A percentile compares a stretch with the other conserved stretches of the same genome.
Conservation (phyloP, 1,140 invertebrate genomes). For the Cepaea nemoralis region DNA sequence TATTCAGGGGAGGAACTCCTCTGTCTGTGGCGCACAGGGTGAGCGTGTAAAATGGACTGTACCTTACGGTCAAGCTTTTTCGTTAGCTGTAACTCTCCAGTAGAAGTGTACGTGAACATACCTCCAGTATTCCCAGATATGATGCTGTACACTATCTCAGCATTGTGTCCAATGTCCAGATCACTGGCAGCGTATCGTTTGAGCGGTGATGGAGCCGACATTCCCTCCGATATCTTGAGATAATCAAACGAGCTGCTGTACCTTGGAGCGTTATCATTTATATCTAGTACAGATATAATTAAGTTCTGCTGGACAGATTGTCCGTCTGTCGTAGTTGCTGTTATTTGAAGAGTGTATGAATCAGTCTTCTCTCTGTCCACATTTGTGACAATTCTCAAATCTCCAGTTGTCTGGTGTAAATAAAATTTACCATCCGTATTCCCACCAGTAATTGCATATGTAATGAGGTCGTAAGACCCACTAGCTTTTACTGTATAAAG, state of each 20-base stretch:
- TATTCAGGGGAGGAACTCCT: constrained; percentile 22
- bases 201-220: constrained; percentile 80
- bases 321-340: constrained; percentile 75
- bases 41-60: neutral
- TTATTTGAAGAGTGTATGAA: constrained; percentile 86
- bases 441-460: constrained; percentile 69
- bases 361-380: constrained; percentile 92
- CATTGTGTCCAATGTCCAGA: constrained; percentile 88
- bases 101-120: neutral
- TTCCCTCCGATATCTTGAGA: constrained; percentile 79
- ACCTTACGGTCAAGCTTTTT: neutral
- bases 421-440: constrained; percentile 82
- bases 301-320: constrained; percentile 50
- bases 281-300: constrained; percentile 78
- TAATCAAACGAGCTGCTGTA: constrained; percentile 53
- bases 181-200: constrained; percentile 87
- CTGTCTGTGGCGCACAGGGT: constrained; percentile 17
- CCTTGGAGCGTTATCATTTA: constrained; percentile 72
- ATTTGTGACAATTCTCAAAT: constrained; percentile 88
- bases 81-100: neutral
- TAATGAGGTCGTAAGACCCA: constrained; percentile 31
- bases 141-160: constrained; percentile 77
- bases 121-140: constrained; percentile 1
- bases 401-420: constrained; percentile 78
- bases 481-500: neutral